A percentile compares a stretch with the other conserved stretches of the same genome.
These are phyloP conservation scores for Hemiscyllium ocellatum DNA, from an alignment of 2,113 vertebrate genomes.

Conservation along the genomic window DNA sequence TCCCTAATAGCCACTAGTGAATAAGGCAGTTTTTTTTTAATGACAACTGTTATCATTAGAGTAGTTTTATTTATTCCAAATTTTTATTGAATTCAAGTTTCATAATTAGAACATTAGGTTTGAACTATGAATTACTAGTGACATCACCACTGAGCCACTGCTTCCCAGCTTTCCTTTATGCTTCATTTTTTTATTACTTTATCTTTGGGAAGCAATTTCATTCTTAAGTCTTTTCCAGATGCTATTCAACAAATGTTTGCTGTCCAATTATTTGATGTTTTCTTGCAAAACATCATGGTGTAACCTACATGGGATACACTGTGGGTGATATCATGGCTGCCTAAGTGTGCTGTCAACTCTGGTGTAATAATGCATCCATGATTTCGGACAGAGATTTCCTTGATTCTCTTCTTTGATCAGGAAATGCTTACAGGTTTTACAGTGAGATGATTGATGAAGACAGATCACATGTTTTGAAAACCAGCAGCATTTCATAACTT, in stretches of 20 bases:
- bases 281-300: background rate
- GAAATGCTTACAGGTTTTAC: background rate
- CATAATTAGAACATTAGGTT: too few relatives aligned
- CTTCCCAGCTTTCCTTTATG: background rate
- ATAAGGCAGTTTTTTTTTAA: too few relatives aligned
- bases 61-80: too few relatives aligned
- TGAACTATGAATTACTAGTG: too few relatives aligned
- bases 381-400: background rate
- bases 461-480: background rate
- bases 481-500: background rate
- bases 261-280: background rate
- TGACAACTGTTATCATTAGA: too few relatives aligned
- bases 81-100: too few relatives aligned
- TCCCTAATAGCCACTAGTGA: too few relatives aligned
- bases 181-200: background rate
- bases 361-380: background rate
- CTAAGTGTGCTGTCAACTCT: background rate
- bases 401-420: background rate
- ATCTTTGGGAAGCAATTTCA: background rate
- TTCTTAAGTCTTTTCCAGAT: background rate
- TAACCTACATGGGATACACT: background rate
- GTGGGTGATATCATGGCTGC: background rate
- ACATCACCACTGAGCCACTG: background rate
- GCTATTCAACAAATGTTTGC: background rate
- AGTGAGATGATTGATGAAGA: background rate